These are phyloP conservation scores for Musca vetustissima DNA, from an alignment of 1,140 invertebrate genomes.

Conservation along the genomic window DNA sequence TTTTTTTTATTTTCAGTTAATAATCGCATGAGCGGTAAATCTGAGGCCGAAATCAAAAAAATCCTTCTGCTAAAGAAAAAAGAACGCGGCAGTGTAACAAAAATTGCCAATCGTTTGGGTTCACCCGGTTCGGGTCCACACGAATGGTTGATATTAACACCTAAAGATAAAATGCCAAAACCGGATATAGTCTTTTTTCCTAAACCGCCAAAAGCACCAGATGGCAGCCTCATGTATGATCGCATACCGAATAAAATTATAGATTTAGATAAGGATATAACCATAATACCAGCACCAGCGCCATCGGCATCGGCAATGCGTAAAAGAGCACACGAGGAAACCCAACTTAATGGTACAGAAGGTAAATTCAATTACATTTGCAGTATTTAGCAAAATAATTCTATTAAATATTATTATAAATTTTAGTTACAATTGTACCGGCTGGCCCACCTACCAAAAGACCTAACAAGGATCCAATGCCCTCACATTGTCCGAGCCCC, in stretches of 20 bases:
- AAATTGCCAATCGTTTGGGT: conserved; percentile 77
- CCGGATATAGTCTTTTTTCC: conserved; percentile 81
- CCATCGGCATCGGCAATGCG: conserved; percentile 60
- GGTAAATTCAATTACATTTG: conserved; percentile 27
- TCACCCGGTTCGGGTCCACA: conserved; percentile 65
- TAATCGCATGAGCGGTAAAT: conserved; percentile 64
- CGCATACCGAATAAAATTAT: conserved; percentile 74
- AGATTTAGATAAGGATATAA: conserved; percentile 66
- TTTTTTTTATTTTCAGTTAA: conserved; percentile 57
- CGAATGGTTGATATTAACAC: conserved; percentile 81
- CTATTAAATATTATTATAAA: conserved; percentile 28
- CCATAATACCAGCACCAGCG: conserved; percentile 51
- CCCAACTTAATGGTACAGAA: conserved; percentile 73
- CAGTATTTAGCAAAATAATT: neutral
- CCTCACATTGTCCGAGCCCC: conserved; percentile 65
- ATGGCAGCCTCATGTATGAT: conserved; percentile 83
- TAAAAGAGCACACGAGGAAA: conserved; percentile 73
- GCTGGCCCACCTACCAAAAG: conserved; percentile 66
- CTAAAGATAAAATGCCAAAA: conserved; percentile 75
- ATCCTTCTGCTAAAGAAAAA: conserved; percentile 60
- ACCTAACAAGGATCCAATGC: conserved; percentile 70
- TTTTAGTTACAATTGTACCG: conserved; percentile 55
- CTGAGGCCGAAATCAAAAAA: conserved; percentile 62
- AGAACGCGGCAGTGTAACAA: conserved; percentile 71
- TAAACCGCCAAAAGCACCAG: conserved; percentile 82